Evolutionary conservation across 2,888 invertebrate species (phyloP).

Genomic region (Trachelus tabidus): DNA sequence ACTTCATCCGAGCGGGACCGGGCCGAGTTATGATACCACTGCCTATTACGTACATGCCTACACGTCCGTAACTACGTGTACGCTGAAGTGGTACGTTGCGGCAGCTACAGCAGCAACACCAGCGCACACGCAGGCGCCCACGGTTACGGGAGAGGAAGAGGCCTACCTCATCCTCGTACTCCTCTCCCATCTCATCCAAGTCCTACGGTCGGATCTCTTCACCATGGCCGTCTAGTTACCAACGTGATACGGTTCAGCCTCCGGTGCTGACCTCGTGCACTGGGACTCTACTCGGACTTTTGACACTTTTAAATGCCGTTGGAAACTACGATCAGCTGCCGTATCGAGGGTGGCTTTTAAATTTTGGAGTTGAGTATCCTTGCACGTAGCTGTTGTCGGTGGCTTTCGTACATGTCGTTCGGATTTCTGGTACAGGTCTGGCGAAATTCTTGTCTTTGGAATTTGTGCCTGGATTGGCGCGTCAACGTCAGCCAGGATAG

Average conservation of each 20-base stretch:
- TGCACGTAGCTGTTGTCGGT: not conserved
- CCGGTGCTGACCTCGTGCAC: not conserved
- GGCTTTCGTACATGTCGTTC: not conserved
- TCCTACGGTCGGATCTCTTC: constrained; percentile 8
- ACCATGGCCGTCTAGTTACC: constrained; percentile 22
- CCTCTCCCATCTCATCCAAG: not conserved
- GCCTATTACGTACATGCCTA: constrained; percentile 5
- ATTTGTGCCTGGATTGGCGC: not conserved
- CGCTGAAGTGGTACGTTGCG: not conserved
- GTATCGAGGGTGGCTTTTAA: not conserved
- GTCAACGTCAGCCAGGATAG: not conserved
- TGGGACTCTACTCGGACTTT: not conserved
- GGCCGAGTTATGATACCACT: constrained; percentile 16
- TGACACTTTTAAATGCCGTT: not conserved
- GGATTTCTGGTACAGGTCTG: not conserved
- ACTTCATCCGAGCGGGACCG: constrained; percentile 59
- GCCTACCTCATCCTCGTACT: not conserved
- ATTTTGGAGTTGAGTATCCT: not conserved
- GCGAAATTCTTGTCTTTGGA: not conserved
- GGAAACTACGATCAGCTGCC: not conserved
- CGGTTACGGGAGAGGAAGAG: not conserved
- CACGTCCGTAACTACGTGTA: not conserved
- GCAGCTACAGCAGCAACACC: not conserved
- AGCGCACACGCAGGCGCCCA: not conserved
- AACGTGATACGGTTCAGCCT: not conserved